phyloP scores from a whole-genome alignment of 1,140 invertebrate species.

The Atta texana region DNA sequence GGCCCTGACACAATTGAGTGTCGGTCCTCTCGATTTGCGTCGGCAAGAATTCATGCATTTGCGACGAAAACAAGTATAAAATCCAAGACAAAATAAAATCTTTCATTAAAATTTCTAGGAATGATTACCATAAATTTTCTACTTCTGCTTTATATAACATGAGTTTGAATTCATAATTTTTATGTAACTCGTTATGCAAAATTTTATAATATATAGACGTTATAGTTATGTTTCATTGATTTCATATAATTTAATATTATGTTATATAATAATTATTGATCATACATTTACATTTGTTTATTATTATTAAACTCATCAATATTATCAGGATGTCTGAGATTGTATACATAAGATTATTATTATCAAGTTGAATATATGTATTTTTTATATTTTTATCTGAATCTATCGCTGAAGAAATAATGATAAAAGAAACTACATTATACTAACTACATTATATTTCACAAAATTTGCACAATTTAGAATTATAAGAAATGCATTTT shows the following conservation, averaged over 20 bases:
- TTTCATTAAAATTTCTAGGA: slow-evolving; percentile 10
- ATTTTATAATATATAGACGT: not conserved
- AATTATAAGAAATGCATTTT: not conserved
- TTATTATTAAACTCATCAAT: not conserved
- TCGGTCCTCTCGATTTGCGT: slow-evolving; percentile 28
- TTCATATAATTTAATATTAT: not conserved
- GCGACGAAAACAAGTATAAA: not conserved
- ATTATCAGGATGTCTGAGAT: not conserved
- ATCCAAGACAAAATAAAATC: not conserved
- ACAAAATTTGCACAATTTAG: not conserved
- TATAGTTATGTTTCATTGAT: not conserved
- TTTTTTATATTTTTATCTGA: not conserved
- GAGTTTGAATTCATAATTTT: slow-evolving; percentile 1
- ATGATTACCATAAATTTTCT: slow-evolving; percentile 24
- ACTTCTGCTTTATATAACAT: slow-evolving; percentile 21
- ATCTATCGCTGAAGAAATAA: not conserved
- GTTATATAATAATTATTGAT: slow-evolving; percentile 20
- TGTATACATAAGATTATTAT: not conserved
- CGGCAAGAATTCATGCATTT: not conserved
- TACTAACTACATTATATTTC: not conserved
- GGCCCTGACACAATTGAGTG: slow-evolving; percentile 10
- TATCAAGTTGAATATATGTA: not conserved
- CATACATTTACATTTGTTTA: slow-evolving; percentile 1
- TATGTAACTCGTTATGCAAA: slow-evolving; percentile 34
- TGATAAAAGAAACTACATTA: not conserved